These are phyloP conservation scores for Danio aesculapii DNA, from an alignment of 2,797 vertebrate species.

Conservation along the genomic window DNA sequence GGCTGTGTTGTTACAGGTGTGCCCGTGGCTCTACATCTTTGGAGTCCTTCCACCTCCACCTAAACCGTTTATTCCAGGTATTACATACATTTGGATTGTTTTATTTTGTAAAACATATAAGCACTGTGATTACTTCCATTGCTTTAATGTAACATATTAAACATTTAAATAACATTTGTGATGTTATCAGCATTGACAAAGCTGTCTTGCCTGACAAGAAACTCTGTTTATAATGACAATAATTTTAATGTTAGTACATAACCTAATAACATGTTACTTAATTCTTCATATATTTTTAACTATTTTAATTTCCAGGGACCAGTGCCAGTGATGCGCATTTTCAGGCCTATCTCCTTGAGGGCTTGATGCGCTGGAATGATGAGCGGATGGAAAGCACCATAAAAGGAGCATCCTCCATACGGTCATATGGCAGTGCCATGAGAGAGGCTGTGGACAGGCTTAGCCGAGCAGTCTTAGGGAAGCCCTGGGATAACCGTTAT, in stretches of 20 bases:
- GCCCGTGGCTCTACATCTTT: slow-evolving; percentile 32
- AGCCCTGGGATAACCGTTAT: too few relatives aligned
- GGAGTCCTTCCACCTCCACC: slow-evolving; percentile 37
- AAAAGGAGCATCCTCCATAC: too few relatives aligned
- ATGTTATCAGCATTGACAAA: not conserved
- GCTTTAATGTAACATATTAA: not conserved
- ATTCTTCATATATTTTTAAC: not conserved
- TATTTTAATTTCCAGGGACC: slow-evolving; percentile 3
- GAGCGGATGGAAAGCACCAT: too few relatives aligned
- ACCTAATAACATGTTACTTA: too few relatives aligned
- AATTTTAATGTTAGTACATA: too few relatives aligned
- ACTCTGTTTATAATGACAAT: not conserved
- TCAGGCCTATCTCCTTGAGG: too few relatives aligned
- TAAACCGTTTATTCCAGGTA: slow-evolving; percentile 34
- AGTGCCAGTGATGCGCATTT: slow-evolving; percentile 20
- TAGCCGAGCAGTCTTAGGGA: too few relatives aligned
- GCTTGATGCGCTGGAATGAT: too few relatives aligned
- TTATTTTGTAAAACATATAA: not conserved
- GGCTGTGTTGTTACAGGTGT: slow-evolving; percentile 10
- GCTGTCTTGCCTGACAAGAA: not conserved
- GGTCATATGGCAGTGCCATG: too few relatives aligned
- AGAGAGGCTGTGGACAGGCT: too few relatives aligned
- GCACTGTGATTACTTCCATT: not conserved
- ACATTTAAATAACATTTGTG: not conserved
- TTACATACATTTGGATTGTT: not conserved